Conservation (phyloP, 2,113 vertebrate species). For the Perca fluviatilis region DNA sequence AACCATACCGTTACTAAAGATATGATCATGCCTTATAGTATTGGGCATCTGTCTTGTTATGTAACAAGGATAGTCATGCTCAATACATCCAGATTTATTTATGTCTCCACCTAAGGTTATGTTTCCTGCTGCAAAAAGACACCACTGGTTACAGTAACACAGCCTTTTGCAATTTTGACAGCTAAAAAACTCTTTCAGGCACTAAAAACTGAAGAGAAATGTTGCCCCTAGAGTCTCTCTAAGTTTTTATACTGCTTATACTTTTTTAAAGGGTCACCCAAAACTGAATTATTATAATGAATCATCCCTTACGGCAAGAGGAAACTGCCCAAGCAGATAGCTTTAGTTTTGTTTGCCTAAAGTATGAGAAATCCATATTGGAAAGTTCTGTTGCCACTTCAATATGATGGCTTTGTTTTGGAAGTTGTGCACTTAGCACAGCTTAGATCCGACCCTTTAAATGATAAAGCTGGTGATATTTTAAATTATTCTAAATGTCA, state of each 20-base stretch:
- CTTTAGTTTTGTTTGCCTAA: not conserved
- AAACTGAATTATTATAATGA: not conserved
- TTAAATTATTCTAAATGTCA: not conserved
- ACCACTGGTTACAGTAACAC: not conserved
- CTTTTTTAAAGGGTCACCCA: not conserved
- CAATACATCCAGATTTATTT: not conserved
- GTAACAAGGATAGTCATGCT: not conserved
- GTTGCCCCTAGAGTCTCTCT: not conserved
- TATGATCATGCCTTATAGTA: not conserved
- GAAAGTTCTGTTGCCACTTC: not conserved
- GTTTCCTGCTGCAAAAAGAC: not conserved
- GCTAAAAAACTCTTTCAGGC: constrained; percentile 16
- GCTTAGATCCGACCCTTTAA: not conserved
- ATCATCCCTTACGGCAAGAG: not conserved
- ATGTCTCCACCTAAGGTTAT: not conserved
- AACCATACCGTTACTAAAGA: not conserved
- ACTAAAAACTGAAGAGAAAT: not conserved
- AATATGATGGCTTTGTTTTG: not conserved
- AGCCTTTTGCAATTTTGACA: constrained; percentile 6
- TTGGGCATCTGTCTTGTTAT: not conserved
- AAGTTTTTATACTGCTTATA: not conserved
- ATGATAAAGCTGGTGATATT: not conserved
- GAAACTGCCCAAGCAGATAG: not conserved
- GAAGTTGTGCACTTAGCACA: not conserved
- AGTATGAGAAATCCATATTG: not conserved